Evolutionary conservation across 2,888 invertebrate genomes (phyloP), one percentile per base, ranked within the genome.

Genomic region (Campoplex capitator): DNA sequence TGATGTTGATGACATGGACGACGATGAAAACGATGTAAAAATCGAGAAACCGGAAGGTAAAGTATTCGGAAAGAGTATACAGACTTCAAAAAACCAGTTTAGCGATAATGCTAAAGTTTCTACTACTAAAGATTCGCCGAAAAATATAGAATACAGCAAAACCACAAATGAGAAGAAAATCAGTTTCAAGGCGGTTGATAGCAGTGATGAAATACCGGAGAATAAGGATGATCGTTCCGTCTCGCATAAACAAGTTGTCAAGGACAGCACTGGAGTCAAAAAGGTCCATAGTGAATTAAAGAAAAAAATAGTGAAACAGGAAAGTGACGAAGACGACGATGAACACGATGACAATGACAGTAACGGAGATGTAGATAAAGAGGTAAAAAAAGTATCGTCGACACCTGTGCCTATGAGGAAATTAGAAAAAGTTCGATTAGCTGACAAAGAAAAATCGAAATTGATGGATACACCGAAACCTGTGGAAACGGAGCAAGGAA

Each of bases 341-440:
- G 51, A 70, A 11, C 67, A 58, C 35, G 48, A 54, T 42, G 73
- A 85, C 8, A 68, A 75, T 18, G 65, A 84, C 48, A 48, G 82
- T 48, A 74, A 85, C 48, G 80, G 80, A 13, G 68, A 86, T 35
- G 84, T 80, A 13, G 76, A 78, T 0, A 75, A 88, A 28, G 70
- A 68, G 32, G 84, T 86, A n/a, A 70, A 81, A 42, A 89, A 91
- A 48, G 65, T 51, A 28, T 11, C 28, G 16, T 54, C 74, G n/a
- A 77, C 85, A 45, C 38, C 75, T 3, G 8, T 87, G 6, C 78
- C 89, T 4, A 80, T 88, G 3, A 87, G 88, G 71, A 92, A 92
- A 82, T 85, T 93, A 9, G 92, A 93, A 80, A 93, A 93, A 85
- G 92, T 93, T 1, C 90, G 92, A 87, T 85, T 88, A 62, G 93